Percentiles rank a stretch among this genome's conserved stretches.
Conservation (phyloP, 2,113 vertebrate genomes). For the Phoxinus phoxinus region DNA sequence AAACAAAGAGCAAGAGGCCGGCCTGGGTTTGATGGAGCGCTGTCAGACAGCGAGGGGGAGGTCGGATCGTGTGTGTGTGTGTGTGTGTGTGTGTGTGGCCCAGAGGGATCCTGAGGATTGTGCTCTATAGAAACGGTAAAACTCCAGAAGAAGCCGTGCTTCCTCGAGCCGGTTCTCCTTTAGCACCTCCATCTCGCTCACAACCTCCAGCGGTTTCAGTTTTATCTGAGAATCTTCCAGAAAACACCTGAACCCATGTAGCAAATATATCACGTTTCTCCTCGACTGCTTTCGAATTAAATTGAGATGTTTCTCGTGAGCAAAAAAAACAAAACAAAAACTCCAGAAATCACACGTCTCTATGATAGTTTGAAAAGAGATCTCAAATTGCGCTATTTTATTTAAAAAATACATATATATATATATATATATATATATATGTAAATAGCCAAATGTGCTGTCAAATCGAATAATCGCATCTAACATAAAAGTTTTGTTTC, state of each 20-base stretch:
- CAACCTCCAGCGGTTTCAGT: background rate
- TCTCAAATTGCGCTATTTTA: background rate
- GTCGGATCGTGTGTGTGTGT: slow-evolving; percentile 23
- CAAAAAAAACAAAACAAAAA: background rate
- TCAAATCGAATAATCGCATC: too few species aligned
- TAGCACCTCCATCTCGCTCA: background rate
- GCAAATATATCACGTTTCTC: background rate
- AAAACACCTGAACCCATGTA: background rate
- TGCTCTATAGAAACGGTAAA: background rate
- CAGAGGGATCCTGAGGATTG: slow-evolving; percentile 4
- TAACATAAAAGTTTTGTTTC: too few species aligned
- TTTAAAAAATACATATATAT: too few species aligned
- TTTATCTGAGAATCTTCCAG: background rate
- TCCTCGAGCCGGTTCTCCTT: background rate
- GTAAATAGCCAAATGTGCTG: too few species aligned
- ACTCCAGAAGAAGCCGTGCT: background rate
- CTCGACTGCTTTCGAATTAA: background rate
- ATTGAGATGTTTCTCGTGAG: background rate
- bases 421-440: too few species aligned
- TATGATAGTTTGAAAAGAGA: background rate
- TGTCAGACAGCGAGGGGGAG: slow-evolving; percentile 56
- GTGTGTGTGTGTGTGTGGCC: slow-evolving; percentile 39
- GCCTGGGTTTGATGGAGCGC: slow-evolving; percentile 61
- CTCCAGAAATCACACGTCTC: background rate
- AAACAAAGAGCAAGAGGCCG: slow-evolving; percentile 63